Percentiles rank a stretch among this genome's conserved stretches.
Evolutionary conservation across 53 echinoderm and acorn worm genomes (phyloP).

Genomic region (Echinometra lucunter): DNA sequence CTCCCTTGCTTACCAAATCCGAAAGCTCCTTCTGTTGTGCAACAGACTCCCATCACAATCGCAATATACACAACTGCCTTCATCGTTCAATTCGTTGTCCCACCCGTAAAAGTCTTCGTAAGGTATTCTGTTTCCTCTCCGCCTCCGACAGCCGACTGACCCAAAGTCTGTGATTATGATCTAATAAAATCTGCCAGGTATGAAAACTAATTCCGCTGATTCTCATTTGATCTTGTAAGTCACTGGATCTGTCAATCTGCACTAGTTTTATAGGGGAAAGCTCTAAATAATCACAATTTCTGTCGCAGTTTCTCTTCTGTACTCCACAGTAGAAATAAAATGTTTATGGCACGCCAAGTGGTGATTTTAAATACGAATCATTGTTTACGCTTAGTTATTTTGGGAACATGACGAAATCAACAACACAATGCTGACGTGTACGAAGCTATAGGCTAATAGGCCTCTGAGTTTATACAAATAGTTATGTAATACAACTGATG

Average conservation of each 20-base stretch:
- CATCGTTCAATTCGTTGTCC: slow-evolving; percentile 44
- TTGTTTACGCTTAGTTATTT: slow-evolving; percentile 10
- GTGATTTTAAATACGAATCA: neutral
- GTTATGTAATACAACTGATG: neutral
- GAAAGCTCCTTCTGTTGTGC: slow-evolving; percentile 8
- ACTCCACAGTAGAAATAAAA: too few species aligned
- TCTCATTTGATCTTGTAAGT: neutral
- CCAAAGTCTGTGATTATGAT: neutral
- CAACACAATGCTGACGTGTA: slow-evolving; percentile 4
- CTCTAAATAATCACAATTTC: neutral
- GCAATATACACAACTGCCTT: neutral
- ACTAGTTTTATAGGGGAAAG: neutral
- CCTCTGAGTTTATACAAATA: too few species aligned
- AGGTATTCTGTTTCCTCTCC: neutral
- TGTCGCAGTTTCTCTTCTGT: neutral
- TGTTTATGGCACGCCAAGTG: neutral
- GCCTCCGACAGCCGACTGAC: neutral
- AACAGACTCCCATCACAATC: neutral
- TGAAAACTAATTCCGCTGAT: neutral
- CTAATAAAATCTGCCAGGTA: neutral
- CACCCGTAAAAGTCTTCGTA: neutral
- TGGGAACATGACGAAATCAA: neutral
- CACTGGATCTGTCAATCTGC: neutral
- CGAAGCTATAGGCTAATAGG: neutral
- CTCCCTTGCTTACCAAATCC: slow-evolving; percentile 46